phyloP scores from a whole-genome alignment of 2,113 vertebrate species.

The Epinephelus cyanopodus region DNA sequence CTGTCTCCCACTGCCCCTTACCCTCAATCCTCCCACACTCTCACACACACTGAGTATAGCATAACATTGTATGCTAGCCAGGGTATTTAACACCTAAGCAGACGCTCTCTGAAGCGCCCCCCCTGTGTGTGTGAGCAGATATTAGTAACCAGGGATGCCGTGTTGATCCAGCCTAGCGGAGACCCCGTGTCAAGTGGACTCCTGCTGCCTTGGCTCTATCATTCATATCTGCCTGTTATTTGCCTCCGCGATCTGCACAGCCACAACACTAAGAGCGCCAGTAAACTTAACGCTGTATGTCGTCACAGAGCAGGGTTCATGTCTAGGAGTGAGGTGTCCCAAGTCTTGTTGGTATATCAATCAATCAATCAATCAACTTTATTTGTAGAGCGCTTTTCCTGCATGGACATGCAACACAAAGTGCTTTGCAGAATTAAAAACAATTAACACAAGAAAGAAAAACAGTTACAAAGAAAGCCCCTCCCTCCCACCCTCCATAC shows the following conservation, averaged over 20 bases:
- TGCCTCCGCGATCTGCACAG: conserved; percentile 36
- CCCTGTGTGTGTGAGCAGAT: conserved; percentile 61
- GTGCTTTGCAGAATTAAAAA: too few relatives aligned
- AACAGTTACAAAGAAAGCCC: too few relatives aligned
- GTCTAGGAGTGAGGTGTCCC: too few relatives aligned
- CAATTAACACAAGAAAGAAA: too few relatives aligned
- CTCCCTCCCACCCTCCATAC: too few relatives aligned
- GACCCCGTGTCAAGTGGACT: conserved; percentile 78
- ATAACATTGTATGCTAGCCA: conserved; percentile 59
- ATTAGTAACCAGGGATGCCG: conserved; percentile 69
- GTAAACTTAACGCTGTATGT: conserved; percentile 51
- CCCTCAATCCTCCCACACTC: background rate
- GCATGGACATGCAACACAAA: too few relatives aligned
- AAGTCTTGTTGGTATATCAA: too few relatives aligned
- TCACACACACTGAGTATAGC: conserved; percentile 34
- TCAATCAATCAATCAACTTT: too few relatives aligned
- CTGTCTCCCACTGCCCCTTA: background rate
- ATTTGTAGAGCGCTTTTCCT: too few relatives aligned
- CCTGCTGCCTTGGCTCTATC: conserved; percentile 77
- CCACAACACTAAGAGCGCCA: background rate
- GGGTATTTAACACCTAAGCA: conserved; percentile 68
- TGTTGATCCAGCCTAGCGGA: conserved; percentile 79
- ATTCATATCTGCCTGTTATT: conserved; percentile 69
- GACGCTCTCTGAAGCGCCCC: conserved; percentile 36
- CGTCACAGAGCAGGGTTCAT: background rate